Conservation (phyloP, 2,888 invertebrate species). For the Pocota personata region DNA sequence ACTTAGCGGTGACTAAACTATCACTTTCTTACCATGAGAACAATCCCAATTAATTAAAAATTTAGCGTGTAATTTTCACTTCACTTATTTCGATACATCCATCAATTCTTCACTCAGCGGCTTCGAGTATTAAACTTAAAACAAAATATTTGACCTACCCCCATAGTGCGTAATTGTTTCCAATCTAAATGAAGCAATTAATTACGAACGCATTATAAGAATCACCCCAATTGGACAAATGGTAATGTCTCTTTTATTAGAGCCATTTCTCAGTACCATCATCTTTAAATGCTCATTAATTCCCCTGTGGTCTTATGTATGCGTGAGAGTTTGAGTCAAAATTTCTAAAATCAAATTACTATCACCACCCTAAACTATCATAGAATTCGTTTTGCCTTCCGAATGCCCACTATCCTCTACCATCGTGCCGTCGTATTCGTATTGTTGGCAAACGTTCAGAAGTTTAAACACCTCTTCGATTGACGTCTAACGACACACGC, state of each 20-base stretch:
- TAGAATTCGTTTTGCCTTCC: constrained; percentile 35
- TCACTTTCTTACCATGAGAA: neutral
- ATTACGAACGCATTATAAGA: constrained; percentile 64
- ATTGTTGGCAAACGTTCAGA: constrained; percentile 62
- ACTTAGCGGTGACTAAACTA: neutral
- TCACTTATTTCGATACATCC: constrained; percentile 9
- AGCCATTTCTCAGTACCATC: constrained; percentile 62
- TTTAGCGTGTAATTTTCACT: constrained; percentile 22
- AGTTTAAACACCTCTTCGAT: constrained; percentile 71
- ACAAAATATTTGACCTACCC: constrained; percentile 46
- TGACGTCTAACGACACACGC: constrained; percentile 72
- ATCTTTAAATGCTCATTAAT: constrained; percentile 66
- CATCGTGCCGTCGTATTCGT: constrained; percentile 5
- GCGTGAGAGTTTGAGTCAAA: neutral
- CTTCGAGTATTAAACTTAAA: neutral
- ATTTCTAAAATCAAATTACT: constrained; percentile 51
- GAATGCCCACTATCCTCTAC: constrained; percentile 35
- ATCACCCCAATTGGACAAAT: constrained; percentile 69
- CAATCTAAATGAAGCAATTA: constrained; percentile 74
- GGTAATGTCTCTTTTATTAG: constrained; percentile 66
- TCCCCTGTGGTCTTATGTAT: neutral
- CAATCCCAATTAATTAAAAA: constrained; percentile 20
- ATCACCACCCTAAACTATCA: constrained; percentile 5
- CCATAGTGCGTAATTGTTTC: constrained; percentile 59
- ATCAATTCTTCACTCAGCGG: constrained; percentile 12